Conservation (phyloP, 2,888 invertebrate genomes). For the Phengaris arion region DNA sequence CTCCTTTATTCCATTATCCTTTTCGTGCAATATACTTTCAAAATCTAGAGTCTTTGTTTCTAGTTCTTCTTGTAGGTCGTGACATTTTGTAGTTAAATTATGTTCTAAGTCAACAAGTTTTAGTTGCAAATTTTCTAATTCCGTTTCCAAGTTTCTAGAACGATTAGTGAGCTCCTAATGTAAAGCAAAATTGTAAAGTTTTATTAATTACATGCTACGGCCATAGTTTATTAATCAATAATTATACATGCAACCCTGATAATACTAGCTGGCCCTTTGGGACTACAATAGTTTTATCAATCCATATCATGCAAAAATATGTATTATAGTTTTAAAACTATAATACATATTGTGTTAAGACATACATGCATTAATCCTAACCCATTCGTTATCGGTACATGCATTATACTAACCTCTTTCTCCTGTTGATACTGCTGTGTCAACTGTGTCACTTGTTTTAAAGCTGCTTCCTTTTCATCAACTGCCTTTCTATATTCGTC, state of each 20-base stretch:
- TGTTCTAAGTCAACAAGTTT: slow-evolving; percentile 51
- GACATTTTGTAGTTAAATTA: slow-evolving; percentile 42
- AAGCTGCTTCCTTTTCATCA: slow-evolving; percentile 62
- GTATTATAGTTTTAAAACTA: neutral
- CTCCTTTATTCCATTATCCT: slow-evolving; percentile 54
- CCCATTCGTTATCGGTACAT: slow-evolving; percentile 28
- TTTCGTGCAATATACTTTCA: slow-evolving; percentile 48
- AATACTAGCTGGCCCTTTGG: neutral
- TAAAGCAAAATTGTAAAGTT: slow-evolving; percentile 33
- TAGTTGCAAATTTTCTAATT: slow-evolving; percentile 53
- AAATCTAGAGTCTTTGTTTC: slow-evolving; percentile 48
- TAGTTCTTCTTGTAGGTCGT: slow-evolving; percentile 50
- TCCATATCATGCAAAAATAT: neutral
- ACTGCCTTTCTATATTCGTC: slow-evolving; percentile 64
- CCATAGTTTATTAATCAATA: neutral
- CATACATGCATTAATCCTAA: slow-evolving; percentile 12
- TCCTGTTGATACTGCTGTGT: slow-evolving; percentile 60
- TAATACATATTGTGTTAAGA: neutral
- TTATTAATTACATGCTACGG: neutral
- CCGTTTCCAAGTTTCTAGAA: slow-evolving; percentile 53
- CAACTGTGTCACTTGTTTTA: slow-evolving; percentile 58
- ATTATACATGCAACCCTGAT: neutral
- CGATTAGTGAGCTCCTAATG: slow-evolving; percentile 55
- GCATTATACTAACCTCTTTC: slow-evolving; percentile 62
- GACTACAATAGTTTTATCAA: neutral